A percentile compares a stretch with the other conserved stretches of the same genome.
These are phyloP conservation scores for Poecilia gillii DNA, from an alignment of 2,797 vertebrate genomes.

Conservation along the genomic window DNA sequence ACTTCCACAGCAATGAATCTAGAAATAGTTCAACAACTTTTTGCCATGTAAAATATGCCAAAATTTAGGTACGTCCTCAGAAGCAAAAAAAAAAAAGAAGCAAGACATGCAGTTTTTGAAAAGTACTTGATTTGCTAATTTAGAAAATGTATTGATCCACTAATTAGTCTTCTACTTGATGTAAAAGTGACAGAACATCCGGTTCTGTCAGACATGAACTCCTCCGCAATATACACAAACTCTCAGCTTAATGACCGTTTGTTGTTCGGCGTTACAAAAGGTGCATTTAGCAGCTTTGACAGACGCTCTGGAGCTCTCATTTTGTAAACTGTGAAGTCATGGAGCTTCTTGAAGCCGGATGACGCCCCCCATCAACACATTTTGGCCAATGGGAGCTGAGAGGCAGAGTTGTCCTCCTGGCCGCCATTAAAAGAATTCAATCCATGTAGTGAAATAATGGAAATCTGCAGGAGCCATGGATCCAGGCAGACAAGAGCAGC, in stretches of 20 bases:
- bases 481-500: slow-evolving; percentile 62
- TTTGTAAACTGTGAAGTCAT: slow-evolving; percentile 82
- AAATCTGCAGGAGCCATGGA: slow-evolving; percentile 83
- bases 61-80: not conserved
- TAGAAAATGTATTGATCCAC: too few species aligned
- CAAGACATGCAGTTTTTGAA: not conserved
- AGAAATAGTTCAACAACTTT: not conserved
- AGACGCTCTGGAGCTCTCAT: slow-evolving; percentile 73
- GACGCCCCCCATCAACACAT: slow-evolving; percentile 81
- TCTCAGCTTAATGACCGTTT: not conserved
- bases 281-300: slow-evolving; percentile 49
- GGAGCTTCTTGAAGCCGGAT: slow-evolving; percentile 76
- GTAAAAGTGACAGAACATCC: not conserved
- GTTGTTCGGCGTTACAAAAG: not conserved
- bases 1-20: not conserved
- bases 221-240: not conserved
- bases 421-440: slow-evolving; percentile 99
- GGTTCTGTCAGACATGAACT: not conserved
- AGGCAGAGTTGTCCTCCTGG: slow-evolving; percentile 93
- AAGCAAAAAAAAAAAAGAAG: not conserved
- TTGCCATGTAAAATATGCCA: not conserved
- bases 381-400: slow-evolving; percentile 84
- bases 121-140: not conserved
- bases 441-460: slow-evolving; percentile 95
- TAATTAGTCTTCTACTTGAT: not conserved